A percentile compares a stretch with the other conserved stretches of the same genome.
phyloP scores from a whole-genome alignment of 2,888 invertebrate species.

The Cosmopolites sordidus region DNA sequence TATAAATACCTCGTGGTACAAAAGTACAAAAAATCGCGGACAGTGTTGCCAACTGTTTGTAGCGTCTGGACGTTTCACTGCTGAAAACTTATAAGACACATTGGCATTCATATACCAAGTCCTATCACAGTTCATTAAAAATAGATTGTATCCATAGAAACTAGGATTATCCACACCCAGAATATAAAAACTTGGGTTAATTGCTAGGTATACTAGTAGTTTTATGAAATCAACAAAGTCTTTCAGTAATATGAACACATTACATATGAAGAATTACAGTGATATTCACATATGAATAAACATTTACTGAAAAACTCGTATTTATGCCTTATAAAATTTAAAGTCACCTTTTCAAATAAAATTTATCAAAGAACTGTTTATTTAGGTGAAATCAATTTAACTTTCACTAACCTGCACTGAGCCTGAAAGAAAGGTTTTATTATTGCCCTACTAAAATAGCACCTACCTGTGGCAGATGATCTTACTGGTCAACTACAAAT shows the following conservation, averaged over 20 bases:
- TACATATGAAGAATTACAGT: neutral
- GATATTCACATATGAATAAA: neutral
- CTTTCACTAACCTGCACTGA: constrained; percentile 33
- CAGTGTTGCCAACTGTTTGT: constrained; percentile 32
- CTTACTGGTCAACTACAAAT: constrained; percentile 44
- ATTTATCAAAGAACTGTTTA: neutral
- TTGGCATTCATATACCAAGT: constrained; percentile 30
- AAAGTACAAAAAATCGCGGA: constrained; percentile 32
- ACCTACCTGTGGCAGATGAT: constrained; percentile 43
- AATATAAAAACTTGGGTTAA: constrained; percentile 7
- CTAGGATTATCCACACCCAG: constrained; percentile 26
- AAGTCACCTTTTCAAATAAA: neutral
- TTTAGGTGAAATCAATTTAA: constrained; percentile 3
- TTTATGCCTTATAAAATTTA: neutral
- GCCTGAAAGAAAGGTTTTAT: constrained; percentile 31
- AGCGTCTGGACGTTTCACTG: constrained; percentile 31
- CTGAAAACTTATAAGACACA: constrained; percentile 38
- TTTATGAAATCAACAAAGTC: neutral
- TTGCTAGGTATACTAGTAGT: neutral
- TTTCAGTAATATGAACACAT: neutral
- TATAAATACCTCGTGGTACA: constrained; percentile 36
- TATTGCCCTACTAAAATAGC: constrained; percentile 27
- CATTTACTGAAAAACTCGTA: neutral
- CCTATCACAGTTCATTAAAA: constrained; percentile 16
- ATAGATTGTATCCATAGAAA: constrained; percentile 25